Evolutionary conservation across 2,797 vertebrate species (phyloP), one percentile per base, ranked within the genome.

Genomic region (Xiphorhynchus erythropygius): DNA sequence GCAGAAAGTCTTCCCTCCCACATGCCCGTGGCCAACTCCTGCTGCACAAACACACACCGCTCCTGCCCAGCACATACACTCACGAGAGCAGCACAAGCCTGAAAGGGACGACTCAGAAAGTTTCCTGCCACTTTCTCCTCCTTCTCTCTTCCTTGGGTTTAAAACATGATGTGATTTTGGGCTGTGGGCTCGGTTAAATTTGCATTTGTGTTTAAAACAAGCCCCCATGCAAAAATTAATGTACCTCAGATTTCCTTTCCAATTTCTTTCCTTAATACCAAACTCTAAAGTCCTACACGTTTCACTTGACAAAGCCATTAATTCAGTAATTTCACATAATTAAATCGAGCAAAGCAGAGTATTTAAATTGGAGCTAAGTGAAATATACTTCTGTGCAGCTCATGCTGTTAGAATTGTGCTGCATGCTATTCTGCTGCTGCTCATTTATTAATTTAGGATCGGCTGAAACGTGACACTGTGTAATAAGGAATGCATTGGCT

Each of bases 281-380:
- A 95, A 93, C 76, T 94, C 92, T 46, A 59, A 94, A 87, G 71
- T 84, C 84, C 88, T 95, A 95, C 85, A 94, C 10, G 9, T 96
- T 95, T 95, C 79, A 75, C 89, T 96, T 93, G 92, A 96, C 89
- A 96, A 96, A 95, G 91, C 95, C 93, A 93, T 95, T 97, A 96
- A 97, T 96, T 96, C 94, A 90, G 89, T 96, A 96, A 96, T 96
- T 96, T 94, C 95, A 89, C 94, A 68, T 95, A 95, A 97, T 97
- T 96, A 97, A 95, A 96, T 94, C 1, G 87, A 96, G 96, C 85
- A 95, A 96, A 96, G 91, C 67, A 76, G 85, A 92, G 95, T 92
- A 80, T 83, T 71, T 69, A 60, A 96, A 56, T 78, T 81, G 74
- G 55, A 94, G 81, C 67, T 86, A 90, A 97, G 93, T 49, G 44